Base-by-base conservation (phyloP, 35 echinoderm and acorn worm genomes). In the Apostichopus californicus region DNA sequence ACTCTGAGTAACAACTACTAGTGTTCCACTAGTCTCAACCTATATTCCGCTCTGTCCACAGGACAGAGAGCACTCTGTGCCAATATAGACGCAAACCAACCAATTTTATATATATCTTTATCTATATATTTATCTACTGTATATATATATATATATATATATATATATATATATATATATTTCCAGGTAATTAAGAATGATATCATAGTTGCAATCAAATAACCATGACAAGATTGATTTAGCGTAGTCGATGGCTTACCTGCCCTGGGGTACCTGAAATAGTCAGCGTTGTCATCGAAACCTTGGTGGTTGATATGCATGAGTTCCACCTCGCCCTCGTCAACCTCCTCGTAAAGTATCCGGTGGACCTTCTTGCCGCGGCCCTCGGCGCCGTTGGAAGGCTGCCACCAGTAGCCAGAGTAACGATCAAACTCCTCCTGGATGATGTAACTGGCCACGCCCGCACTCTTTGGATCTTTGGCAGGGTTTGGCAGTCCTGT, bases 381-480 rank as follows among this genome's bases (percentile, higher is more conserved):
- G 6, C 34, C 72, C 6, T 22, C 57, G 28, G 28, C 28, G 28
- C 28, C 28, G 54, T 73, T 55, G 14, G 90, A 73, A 5, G 96
- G 97, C 64, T 98, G 97, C 97, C 97, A 98, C 97, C 97, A 98
- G 87, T 98, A 98, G 5, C 97, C 97, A 8, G 97, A 96, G 90
- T 98, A 98, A 68, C 97, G 90, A 83, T 98, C 97, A 96, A 98
- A 98, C 61, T 98, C 96, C 72, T 98, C 97, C 83, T 98, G 97
- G 9, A 98, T 94, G 78, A 98, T 98, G 80, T 98, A 98, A 26
- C 93, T 94, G 10, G 97, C 95, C 80, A 98, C 95, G 10, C 95
- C 97, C 14, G 97, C 95, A 94, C 95, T 96, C 89, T 96, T 96
- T 9, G 97, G 97, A 90, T 98, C 97, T 70, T 96, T 90, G 57